Evolutionary conservation across 2,797 vertebrate genomes (phyloP), one percentile per base, ranked within the genome.

Genomic region (Enteromius viviparus): DNA sequence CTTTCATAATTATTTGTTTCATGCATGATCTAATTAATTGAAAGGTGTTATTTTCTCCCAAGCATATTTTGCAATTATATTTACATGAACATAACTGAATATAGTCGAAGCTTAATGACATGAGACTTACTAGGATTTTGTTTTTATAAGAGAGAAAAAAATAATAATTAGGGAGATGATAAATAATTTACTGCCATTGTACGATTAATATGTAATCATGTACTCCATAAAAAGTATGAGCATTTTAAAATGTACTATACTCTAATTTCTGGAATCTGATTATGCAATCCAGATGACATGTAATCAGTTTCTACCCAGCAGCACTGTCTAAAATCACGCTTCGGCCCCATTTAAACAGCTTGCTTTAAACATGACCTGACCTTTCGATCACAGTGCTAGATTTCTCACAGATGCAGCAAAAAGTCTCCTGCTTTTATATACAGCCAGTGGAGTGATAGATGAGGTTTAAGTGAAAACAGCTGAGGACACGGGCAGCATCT

Each of bases 381-480:
- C 23, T 49, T 78, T 32, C 15, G 29, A 66, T 21, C 60, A 66
- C 26, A 49, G 58, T 3, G 12, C 14, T 4, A 45, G 37, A 29
- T 76, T 45, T 45, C 55, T 60, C 8, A 0, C 26, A 42, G 4
- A 29, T 26, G 8, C 21, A 29, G 55, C 6, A 3, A 45, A 60
- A 60, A 15, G 37, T 45, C 37, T 64, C 58, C 12, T 64, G 60
- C 14, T 65, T 70, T 49, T 79, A 40, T 82, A 49, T 37, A 26
- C 32, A 55, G 42, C 45, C 72, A 85, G 65, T 40, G 49, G 51
- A 81, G 80, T 77, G n/a, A 71, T 58, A 80, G 69, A 84, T 80
- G 71, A 85, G 55, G 29, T 81, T 78, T 40, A 65, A 85, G 51
- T 70, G 10, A 66, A 47, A 83, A 76, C 78, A 62, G 78, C 78